A percentile compares a stretch with the other conserved stretches of the same genome.
These are phyloP conservation scores for Sphecodes monilicornis DNA, from an alignment of 2,888 invertebrate genomes.

Conservation along the genomic window DNA sequence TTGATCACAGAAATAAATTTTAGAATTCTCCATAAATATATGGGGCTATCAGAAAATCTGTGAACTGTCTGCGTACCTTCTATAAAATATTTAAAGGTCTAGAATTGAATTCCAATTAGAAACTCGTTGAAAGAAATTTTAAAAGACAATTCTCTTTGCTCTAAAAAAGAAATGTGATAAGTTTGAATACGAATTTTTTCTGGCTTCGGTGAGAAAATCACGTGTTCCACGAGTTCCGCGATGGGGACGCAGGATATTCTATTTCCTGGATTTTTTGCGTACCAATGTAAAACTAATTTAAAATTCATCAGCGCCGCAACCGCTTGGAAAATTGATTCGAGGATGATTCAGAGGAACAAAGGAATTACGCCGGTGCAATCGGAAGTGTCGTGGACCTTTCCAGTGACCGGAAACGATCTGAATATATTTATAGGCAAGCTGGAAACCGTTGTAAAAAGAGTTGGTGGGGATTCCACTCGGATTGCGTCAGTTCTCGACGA, in stretches of 20 bases:
- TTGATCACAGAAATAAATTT: neutral
- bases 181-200: neutral
- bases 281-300: neutral
- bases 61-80: no score
- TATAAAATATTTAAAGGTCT: no score
- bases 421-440: constrained; percentile 22
- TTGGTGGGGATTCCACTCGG: constrained; percentile 7
- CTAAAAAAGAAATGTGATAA: no score
- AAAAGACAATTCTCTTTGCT: no score
- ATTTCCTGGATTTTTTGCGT: constrained; percentile 1
- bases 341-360: neutral
- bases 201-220: neutral
- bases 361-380: neutral
- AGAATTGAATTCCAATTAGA: no score
- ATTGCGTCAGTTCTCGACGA: constrained; percentile 30
- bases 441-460: constrained; percentile 16
- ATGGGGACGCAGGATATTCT: neutral
- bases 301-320: neutral
- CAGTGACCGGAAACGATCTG: constrained; percentile 21
- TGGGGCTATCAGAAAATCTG: neutral
- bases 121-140: no score
- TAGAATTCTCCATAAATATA: no score
- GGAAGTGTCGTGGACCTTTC: constrained; percentile 23
- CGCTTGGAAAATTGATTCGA: neutral
- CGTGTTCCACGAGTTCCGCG: neutral